Evolutionary conservation across 1,140 invertebrate species (phyloP).

Genomic region (Epicauta chinensis): DNA sequence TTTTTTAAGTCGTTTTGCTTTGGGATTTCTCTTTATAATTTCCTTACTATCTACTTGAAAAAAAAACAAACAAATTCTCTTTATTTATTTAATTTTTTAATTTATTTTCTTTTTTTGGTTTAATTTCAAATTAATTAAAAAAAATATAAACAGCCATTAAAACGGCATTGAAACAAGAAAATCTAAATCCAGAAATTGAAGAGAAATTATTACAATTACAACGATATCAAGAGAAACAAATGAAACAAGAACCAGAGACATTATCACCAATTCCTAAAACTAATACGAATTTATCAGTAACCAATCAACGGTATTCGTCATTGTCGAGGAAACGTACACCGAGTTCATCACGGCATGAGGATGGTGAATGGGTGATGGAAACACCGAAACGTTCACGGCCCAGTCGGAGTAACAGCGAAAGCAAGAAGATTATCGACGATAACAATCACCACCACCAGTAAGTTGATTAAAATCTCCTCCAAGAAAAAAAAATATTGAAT

Average conservation of each 20-base stretch:
- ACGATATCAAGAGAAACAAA: conserved; percentile 76
- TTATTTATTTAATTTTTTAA: conserved; percentile 22
- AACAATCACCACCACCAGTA: conserved; percentile 18
- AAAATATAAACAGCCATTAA: conserved; percentile 58
- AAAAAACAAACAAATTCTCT: conserved; percentile 16
- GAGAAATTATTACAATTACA: conserved; percentile 85
- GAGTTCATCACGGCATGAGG: conserved; percentile 40
- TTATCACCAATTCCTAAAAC: conserved; percentile 22
- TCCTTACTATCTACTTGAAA: conserved; percentile 3
- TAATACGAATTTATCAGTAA: conserved; percentile 24
- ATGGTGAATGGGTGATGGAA: conserved; percentile 52
- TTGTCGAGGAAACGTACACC: conserved; percentile 33
- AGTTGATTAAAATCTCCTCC: conserved; percentile 11
- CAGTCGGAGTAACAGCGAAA: conserved; percentile 24
- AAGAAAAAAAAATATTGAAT: neutral
- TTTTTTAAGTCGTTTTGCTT: conserved; percentile 40
- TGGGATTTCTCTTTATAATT: conserved; percentile 26
- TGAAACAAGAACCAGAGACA: conserved; percentile 48
- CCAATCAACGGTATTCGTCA: conserved; percentile 22
- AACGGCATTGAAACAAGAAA: conserved; percentile 76
- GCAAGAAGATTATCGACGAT: conserved; percentile 28
- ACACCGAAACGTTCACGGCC: conserved; percentile 45
- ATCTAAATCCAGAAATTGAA: conserved; percentile 87
- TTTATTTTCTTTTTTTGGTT: conserved; percentile 19
- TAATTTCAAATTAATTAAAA: neutral